Base-by-base conservation (phyloP, 2,797 vertebrate genomes). In the Enteromius fasciolatus region DNA sequence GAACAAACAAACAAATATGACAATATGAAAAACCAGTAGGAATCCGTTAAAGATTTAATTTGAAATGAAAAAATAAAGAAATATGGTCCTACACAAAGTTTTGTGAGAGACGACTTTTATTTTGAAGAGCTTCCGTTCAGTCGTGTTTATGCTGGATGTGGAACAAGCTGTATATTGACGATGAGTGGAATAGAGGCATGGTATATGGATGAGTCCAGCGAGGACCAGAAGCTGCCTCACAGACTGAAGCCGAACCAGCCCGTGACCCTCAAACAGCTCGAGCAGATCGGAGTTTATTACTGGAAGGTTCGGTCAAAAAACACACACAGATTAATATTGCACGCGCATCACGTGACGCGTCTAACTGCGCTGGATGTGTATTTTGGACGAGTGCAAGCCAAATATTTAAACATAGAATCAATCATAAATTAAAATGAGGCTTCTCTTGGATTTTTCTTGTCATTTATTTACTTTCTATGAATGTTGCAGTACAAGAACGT, bases 211-310 rank as follows among this genome's bases (percentile, higher is more conserved):
- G 86, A 84, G 10, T 93, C 87, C 0, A 85, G 79, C 0, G 93
- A 90, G 3, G 96, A 97, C 63, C 94, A 93, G 89, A 87, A 93
- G 69, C 87, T 76, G 17, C 94, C 93, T 0, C 96, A 97, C 89
- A 93, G 83, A 50, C 80, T 86, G 5, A 17, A 86, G 17, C 95
- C 96, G 0, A 86, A 92, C 39, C 87, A 88, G 80, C 87, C 95
- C 0, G 95, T 94, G 0, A 85, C 89, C 9, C 23, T 91, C 76
- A 86, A 93, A 11, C 75, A 91, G 2, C 84, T 98, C 5, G 57
- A 88, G 23, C 41, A 70, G 15, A 90, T 96, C 0, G 95, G 97
- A 0, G 94, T 97, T 18, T 91, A 91, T 63, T 76, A 94, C 85
- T 95, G 94, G 94, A 95, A 95, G 93, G 96, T 97, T 77, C 75